phyloP scores from a whole-genome alignment of 2,113 vertebrate genomes.

The Oryzias celebensis region DNA sequence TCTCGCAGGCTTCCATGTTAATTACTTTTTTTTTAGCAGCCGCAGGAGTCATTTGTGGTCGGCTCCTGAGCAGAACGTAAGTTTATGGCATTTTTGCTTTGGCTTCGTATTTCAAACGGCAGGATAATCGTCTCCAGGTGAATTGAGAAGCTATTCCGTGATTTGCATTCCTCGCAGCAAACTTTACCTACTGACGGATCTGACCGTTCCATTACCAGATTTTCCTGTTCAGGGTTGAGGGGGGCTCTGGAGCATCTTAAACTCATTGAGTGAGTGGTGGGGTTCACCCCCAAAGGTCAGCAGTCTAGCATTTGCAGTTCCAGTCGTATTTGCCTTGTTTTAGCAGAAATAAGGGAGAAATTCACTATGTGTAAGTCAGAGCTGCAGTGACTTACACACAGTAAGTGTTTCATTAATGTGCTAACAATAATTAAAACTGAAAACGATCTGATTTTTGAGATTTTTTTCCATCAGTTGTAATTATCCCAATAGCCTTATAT shows the following conservation, averaged over 20 bases:
- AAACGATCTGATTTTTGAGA: conserved; percentile 1
- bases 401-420: background rate
- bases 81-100: background rate
- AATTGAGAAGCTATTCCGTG: too few species aligned
- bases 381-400: conserved; percentile 1
- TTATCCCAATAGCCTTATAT: conserved; percentile 48
- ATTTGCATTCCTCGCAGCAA: too few species aligned
- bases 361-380: conserved; percentile 7
- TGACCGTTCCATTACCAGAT: too few species aligned
- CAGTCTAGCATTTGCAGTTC: too few species aligned
- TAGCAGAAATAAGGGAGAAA: background rate
- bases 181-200: too few species aligned
- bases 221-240: too few species aligned
- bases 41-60: background rate
- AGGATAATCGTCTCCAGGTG: background rate
- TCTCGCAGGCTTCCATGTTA: background rate
- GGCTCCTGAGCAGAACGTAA: background rate
- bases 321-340: background rate
- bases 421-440: conserved; percentile 24
- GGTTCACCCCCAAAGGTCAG: too few species aligned
- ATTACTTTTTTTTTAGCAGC: background rate
- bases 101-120: background rate
- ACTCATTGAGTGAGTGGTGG: too few species aligned
- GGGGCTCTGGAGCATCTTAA: too few species aligned
- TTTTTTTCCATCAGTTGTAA: conserved; percentile 37